Conservation (phyloP, 2,888 invertebrate species). For the Lycaena phlaeas region DNA sequence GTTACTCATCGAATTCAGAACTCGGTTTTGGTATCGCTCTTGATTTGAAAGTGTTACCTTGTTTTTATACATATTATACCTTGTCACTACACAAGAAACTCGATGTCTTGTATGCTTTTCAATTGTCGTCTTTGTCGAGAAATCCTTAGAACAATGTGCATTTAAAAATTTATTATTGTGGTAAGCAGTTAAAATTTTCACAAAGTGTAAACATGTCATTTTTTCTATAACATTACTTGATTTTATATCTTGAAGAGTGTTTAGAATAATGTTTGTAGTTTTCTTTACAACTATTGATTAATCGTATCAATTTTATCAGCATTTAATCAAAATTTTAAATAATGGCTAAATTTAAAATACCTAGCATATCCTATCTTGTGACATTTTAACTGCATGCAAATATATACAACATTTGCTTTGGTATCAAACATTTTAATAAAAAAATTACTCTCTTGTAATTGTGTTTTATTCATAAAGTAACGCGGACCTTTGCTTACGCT, state of each 20-base stretch:
- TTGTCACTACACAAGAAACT: conserved; percentile 24
- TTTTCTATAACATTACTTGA: too few relatives aligned
- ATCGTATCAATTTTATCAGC: conserved; percentile 6
- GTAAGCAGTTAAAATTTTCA: conserved; percentile 42
- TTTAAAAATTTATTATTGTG: conserved; percentile 42
- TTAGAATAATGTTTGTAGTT: background rate
- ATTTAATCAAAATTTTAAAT: conserved; percentile 3
- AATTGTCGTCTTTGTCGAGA: conserved; percentile 38
- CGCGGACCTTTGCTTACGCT: too few relatives aligned
- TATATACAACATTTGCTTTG: conserved; percentile 57
- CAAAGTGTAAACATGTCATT: conserved; percentile 11
- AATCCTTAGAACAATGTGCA: conserved; percentile 44
- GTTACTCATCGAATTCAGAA: conserved; percentile 8
- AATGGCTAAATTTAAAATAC: conserved; percentile 7
- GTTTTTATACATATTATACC: conserved; percentile 16
- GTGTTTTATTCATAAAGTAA: conserved; percentile 16
- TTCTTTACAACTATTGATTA: background rate
- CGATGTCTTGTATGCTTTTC: conserved; percentile 34
- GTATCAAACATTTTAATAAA: conserved; percentile 61
- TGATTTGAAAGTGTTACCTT: conserved; percentile 11
- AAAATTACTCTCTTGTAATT: conserved; percentile 41
- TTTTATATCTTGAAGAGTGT: background rate
- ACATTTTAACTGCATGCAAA: conserved; percentile 63
- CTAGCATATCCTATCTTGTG: conserved; percentile 18
- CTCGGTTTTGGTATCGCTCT: background rate